phyloP scores from a whole-genome alignment of 2,113 vertebrate species.

The Hemicordylus capensis region DNA sequence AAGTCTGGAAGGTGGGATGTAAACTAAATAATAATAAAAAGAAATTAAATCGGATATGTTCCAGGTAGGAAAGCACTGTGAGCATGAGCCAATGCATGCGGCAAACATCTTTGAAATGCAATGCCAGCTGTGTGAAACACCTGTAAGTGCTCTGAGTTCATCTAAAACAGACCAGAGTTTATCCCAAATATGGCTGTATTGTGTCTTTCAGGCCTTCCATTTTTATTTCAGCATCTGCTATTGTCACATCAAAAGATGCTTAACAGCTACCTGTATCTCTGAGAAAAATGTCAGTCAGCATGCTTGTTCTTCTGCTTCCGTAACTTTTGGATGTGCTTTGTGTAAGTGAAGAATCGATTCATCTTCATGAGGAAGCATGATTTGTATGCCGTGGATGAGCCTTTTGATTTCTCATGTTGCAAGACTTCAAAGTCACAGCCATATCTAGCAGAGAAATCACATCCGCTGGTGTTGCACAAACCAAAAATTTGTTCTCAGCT shows the following conservation, averaged over 20 bases:
- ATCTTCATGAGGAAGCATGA: not conserved
- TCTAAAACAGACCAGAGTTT: not conserved
- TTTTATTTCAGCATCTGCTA: not conserved
- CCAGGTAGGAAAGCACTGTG: not conserved
- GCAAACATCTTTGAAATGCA: not conserved
- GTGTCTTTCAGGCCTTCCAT: not conserved
- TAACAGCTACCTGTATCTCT: not conserved
- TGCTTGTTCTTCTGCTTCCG: constrained; percentile 5
- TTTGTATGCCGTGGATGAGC: not conserved
- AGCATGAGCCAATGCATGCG: not conserved
- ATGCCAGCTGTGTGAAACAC: not conserved
- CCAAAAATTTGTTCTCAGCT: constrained; percentile 14
- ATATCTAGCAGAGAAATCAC: not conserved
- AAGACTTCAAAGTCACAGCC: not conserved
- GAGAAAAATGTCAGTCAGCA: not conserved
- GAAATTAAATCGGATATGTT: not conserved
- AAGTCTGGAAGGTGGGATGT: not conserved
- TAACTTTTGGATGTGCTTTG: constrained; percentile 11
- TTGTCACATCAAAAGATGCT: not conserved
- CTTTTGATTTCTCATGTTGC: not conserved
- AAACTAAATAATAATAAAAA: not conserved
- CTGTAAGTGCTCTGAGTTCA: not conserved
- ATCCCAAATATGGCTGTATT: not conserved
- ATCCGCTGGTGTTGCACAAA: constrained; percentile 13
- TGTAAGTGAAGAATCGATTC: not conserved